These are phyloP conservation scores for Macrocentrus cingulum DNA, from an alignment of 1,140 invertebrate species.

Conservation along the genomic window DNA sequence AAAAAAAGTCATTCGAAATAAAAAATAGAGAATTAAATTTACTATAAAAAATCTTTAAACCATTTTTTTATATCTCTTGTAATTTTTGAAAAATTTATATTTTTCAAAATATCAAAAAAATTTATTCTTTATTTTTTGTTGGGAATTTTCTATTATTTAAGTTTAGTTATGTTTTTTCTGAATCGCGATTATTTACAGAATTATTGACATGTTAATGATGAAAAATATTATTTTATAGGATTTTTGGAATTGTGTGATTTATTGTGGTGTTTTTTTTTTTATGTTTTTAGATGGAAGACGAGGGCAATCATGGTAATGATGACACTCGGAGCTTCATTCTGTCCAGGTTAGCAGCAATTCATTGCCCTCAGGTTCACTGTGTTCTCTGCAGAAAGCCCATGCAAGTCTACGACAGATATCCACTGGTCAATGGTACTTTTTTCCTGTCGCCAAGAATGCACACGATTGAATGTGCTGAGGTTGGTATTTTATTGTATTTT, in stretches of 20 bases:
- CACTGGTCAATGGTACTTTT: slow-evolving; percentile 95
- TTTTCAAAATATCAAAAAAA: too few species aligned
- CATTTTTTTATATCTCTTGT: too few species aligned
- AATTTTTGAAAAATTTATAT: too few species aligned
- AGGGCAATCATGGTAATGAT: slow-evolving; percentile 95
- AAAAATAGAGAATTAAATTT: too few species aligned
- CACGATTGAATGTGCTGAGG: slow-evolving; percentile 80
- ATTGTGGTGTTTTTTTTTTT: slow-evolving; percentile 7
- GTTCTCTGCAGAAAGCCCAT: slow-evolving; percentile 87
- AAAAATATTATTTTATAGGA: too few species aligned
- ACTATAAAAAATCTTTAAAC: too few species aligned
- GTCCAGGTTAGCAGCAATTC: slow-evolving; percentile 82
- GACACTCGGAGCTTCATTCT: slow-evolving; percentile 92
- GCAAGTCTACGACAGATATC: slow-evolving; percentile 94
- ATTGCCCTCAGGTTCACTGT: slow-evolving; percentile 81
- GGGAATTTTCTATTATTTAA: too few species aligned
- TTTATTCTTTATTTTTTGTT: too few species aligned
- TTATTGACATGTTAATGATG: too few species aligned
- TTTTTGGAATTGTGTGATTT: neutral
- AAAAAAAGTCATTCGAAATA: too few species aligned
- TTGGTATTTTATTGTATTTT: slow-evolving; percentile 52
- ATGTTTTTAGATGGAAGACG: slow-evolving; percentile 90
- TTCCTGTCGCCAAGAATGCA: slow-evolving; percentile 92
- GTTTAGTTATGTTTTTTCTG: too few species aligned
- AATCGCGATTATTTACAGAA: slow-evolving; percentile 1